A percentile compares a stretch with the other conserved stretches of the same genome.
Evolutionary conservation across 1,140 invertebrate species (phyloP).

Genomic region (Trichonephila clavipes): DNA sequence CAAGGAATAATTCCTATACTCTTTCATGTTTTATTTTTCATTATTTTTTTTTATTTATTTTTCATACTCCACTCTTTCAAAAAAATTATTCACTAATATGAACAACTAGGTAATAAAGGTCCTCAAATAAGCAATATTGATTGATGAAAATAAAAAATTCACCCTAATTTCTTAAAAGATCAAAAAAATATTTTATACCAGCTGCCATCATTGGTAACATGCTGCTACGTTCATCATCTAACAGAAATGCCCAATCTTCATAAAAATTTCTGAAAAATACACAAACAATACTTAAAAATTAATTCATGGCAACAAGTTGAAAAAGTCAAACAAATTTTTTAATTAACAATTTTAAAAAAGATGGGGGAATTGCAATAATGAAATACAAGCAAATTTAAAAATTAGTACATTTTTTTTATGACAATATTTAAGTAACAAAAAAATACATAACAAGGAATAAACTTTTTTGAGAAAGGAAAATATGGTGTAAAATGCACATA

Average conservation of each 20-base stretch:
- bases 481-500: background rate
- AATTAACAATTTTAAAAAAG: background rate
- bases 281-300: no score
- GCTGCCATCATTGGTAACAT: slow-evolving; percentile 90
- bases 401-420: no score
- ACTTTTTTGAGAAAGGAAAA: no score
- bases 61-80: background rate
- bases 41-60: background rate
- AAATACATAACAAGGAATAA: no score
- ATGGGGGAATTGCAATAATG: background rate
- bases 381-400: no score
- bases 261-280: slow-evolving; percentile 85
- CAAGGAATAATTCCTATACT: no score
- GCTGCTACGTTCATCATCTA: slow-evolving; percentile 87
- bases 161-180: background rate
- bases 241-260: slow-evolving; percentile 90
- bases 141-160: background rate
- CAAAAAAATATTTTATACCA: slow-evolving; percentile 82
- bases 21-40: no score
- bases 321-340: background rate
- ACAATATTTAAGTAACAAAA: no score
- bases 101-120: background rate
- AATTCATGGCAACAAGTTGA: no score
- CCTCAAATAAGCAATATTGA: background rate
- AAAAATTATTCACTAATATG: no score